Conservation (phyloP, 1,140 invertebrate species). For the Hyles euphorbiae region DNA sequence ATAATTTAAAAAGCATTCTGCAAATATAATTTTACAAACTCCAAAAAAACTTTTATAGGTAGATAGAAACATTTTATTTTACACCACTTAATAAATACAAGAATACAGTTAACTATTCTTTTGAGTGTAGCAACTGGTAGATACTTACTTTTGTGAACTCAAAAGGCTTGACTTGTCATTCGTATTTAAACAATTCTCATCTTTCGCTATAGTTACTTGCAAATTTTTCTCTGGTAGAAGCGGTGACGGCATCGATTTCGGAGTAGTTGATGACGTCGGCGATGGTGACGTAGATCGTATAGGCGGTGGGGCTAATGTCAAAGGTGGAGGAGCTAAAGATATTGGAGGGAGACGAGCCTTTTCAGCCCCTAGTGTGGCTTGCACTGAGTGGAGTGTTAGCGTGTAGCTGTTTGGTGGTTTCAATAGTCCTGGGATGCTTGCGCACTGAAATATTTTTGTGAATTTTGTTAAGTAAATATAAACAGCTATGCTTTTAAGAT, state of each 20-base stretch:
- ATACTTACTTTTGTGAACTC: conserved; percentile 67
- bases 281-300: conserved; percentile 40
- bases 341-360: conserved; percentile 64
- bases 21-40: no score
- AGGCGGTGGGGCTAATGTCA: conserved; percentile 53
- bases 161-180: conserved; percentile 70
- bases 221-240: conserved; percentile 67
- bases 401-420: conserved; percentile 77
- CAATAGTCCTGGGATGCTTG: conserved; percentile 76
- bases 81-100: neutral
- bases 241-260: conserved; percentile 56
- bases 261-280: conserved; percentile 45
- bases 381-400: conserved; percentile 64
- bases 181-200: conserved; percentile 61
- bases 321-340: conserved; percentile 48
- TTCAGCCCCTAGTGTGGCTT: conserved; percentile 60
- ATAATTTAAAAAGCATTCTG: no score
- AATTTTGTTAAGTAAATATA: no score
- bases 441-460: conserved; percentile 51
- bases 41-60: no score
- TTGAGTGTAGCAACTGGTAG: no score
- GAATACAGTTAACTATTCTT: neutral
- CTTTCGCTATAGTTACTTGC: conserved; percentile 62
- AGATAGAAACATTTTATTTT: no score
- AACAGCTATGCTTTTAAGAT: no score